Conservation (phyloP, 2,113 vertebrate species). For the Vidua macroura region DNA sequence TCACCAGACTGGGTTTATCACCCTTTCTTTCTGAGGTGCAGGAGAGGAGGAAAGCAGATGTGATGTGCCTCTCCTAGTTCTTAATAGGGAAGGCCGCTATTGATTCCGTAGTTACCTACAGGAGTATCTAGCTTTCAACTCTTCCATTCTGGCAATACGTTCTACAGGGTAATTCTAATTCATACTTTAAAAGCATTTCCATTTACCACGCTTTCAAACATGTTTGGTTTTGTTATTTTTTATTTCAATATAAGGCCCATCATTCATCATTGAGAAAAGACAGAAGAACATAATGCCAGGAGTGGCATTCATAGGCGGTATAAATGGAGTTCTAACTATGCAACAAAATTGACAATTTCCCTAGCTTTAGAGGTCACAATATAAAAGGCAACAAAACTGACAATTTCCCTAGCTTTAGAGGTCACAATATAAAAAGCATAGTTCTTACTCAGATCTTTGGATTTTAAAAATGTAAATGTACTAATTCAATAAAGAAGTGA, state of each 20-base stretch:
- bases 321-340: background rate
- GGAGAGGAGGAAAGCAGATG: background rate
- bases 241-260: background rate
- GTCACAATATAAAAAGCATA: background rate
- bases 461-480: background rate
- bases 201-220: background rate
- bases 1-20: background rate
- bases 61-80: background rate
- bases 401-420: background rate
- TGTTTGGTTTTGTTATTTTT: background rate
- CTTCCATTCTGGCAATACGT: background rate
- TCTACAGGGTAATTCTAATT: background rate
- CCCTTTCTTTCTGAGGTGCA: background rate
- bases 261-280: background rate
- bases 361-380: background rate
- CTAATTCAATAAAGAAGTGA: background rate
- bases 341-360: background rate
- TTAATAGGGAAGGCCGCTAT: fast-evolving
- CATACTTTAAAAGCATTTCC: background rate
- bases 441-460: background rate
- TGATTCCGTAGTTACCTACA: background rate
- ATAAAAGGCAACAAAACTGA: background rate
- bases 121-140: background rate
- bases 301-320: background rate
- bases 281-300: background rate